Conservation (phyloP, 2,797 vertebrate genomes). For the Potorous gilbertii region DNA sequence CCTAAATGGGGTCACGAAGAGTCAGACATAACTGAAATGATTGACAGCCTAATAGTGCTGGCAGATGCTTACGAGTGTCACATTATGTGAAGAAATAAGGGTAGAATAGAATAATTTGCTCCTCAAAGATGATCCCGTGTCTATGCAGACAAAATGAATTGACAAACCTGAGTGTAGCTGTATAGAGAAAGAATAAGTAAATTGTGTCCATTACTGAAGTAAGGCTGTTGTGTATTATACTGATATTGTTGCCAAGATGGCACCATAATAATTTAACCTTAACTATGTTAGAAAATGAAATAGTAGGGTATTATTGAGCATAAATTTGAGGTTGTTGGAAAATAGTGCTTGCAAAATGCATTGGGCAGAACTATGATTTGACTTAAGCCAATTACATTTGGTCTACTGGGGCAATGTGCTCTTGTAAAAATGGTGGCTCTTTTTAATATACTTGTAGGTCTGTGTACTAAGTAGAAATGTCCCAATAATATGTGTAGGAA, state of each 20-base stretch:
- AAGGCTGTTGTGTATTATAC: not conserved
- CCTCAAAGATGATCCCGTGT: not conserved
- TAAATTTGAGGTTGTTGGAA: not conserved
- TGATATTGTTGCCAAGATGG: not conserved
- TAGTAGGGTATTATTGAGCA: not conserved
- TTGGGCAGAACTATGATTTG: not conserved
- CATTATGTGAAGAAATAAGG: not conserved
- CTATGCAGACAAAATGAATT: not conserved
- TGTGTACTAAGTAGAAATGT: constrained; percentile 39
- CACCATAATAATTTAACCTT: not conserved
- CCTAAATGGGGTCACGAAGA: not conserved
- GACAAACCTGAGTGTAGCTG: not conserved
- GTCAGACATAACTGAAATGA: not conserved
- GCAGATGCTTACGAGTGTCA: not conserved
- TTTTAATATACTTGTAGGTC: not conserved
- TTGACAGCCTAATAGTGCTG: not conserved
- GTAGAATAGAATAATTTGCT: not conserved
- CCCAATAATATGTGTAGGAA: not conserved
- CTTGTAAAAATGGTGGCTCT: constrained; percentile 39
- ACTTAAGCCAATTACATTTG: not conserved
- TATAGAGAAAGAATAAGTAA: not conserved
- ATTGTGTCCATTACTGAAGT: not conserved
- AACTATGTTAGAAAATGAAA: not conserved
- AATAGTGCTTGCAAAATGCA: not conserved
- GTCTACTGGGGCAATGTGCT: not conserved